phyloP scores from a whole-genome alignment of 2,888 invertebrate species.

The Agapostemon virescens region DNA sequence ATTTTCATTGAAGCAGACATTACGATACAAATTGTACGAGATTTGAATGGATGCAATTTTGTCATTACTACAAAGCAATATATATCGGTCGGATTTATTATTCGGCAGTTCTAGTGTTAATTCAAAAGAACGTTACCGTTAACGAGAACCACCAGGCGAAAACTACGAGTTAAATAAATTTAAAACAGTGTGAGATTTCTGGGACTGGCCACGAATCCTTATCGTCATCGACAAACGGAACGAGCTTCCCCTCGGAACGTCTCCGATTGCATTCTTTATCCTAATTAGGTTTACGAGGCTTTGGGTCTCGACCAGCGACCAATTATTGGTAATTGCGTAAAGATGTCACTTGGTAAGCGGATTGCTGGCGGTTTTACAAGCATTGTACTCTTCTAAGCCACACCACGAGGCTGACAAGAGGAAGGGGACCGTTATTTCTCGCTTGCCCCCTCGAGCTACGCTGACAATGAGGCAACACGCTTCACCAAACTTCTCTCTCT shows the following conservation, averaged over 20 bases:
- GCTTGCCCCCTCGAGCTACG: conserved; percentile 55
- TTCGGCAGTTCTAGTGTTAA: too few relatives aligned
- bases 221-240: conserved; percentile 22
- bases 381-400: conserved; percentile 76
- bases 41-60: too few relatives aligned
- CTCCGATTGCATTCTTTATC: conserved; percentile 75
- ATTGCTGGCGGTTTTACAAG: conserved; percentile 76
- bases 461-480: conserved; percentile 63
- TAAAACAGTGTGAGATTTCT: background rate
- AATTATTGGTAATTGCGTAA: conserved; percentile 80
- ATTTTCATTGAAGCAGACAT: too few relatives aligned
- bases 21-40: too few relatives aligned
- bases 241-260: conserved; percentile 56
- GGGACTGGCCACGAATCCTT: background rate
- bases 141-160: background rate
- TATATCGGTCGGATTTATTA: too few relatives aligned
- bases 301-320: conserved; percentile 71
- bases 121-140: background rate
- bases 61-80: too few relatives aligned
- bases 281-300: conserved; percentile 78
- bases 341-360: conserved; percentile 80
- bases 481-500: conserved; percentile 37
- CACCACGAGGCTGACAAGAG: conserved; percentile 63
- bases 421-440: conserved; percentile 61
- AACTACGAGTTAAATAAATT: background rate